Evolutionary conservation across 2,113 vertebrate species (phyloP), one percentile per base, ranked within the genome.

Genomic region (Solea solea): DNA sequence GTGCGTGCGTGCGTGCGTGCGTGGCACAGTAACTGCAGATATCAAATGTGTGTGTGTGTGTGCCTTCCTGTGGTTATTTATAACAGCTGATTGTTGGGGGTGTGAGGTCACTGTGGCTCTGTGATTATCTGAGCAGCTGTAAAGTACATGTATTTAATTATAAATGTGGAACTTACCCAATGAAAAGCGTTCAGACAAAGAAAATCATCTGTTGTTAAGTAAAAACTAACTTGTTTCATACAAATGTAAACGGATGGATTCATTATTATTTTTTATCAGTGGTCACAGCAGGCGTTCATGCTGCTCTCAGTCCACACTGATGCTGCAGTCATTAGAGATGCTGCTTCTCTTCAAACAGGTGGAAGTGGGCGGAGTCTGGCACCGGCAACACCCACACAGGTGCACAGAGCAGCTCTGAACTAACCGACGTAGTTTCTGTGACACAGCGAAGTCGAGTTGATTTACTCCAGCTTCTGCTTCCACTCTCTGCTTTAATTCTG

Each of bases 341-440:
- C 81, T 53, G 44, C 76, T 87, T 87, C 9, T 91, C 81, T 91
- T 74, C 73, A 16, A 77, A 88, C 90, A 90, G 88, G 88, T 82
- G 74, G 67, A 84, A 62, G 16, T 53, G 50, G 64, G 64, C 75
- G 76, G 72, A n/a, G 69, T 57, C 64, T 78, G 27, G 66, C 52
- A 71, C 75, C 55, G 81, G 75, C 34, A 64, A 80, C 62, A 28
- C 71, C 60, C 65, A 63, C 65, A 84, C 91, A 91, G 88, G 87
- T 92, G 87, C 84, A 73, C 16, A 75, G 69, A 48, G 45, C 45
- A 8, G 67, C 39, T 69, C 2, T 63, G 7, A 41, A 78, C 72
- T 67, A 76, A 84, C 77, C 5, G 46, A 58, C 55, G 69, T 86
- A 86, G 85, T 73, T 42, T 13, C 57, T 72, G 50, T 46, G 64